These are phyloP conservation scores for Netelia virgata DNA, from an alignment of 2,888 invertebrate genomes.

Conservation along the genomic window DNA sequence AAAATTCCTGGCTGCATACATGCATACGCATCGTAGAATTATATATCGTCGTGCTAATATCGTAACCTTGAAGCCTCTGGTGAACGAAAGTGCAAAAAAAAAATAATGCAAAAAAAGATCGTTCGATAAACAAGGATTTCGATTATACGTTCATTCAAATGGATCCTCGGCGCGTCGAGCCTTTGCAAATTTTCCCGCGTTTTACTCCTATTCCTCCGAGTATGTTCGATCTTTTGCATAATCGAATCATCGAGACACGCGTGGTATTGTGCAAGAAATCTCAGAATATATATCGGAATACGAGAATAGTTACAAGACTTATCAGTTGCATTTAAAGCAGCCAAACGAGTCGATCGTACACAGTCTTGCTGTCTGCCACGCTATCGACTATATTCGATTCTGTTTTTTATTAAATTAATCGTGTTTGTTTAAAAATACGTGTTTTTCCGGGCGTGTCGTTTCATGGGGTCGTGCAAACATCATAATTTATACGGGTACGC, in stretches of 20 bases:
- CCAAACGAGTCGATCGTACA: conserved; percentile 9
- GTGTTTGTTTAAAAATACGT: conserved; percentile 14
- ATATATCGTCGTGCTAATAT: conserved; percentile 9
- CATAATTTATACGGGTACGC: not conserved
- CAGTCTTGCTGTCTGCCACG: conserved; percentile 11
- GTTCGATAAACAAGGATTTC: not conserved
- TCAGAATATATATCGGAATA: not conserved
- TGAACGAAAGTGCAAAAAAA: conserved; percentile 24
- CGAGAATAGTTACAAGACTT: conserved; percentile 5
- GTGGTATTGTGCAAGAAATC: not conserved
- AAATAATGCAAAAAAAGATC: conserved; percentile 4
- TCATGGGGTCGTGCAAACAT: not conserved
- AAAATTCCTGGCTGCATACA: not conserved
- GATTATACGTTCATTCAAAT: conserved; percentile 26
- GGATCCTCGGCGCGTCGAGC: conserved; percentile 9
- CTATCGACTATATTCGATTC: not conserved
- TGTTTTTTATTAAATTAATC: not conserved
- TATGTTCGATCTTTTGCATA: not conserved
- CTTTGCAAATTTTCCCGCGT: not conserved
- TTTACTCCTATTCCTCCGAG: not conserved
- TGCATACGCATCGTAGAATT: conserved; percentile 2
- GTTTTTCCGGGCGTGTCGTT: not conserved
- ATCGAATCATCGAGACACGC: not conserved
- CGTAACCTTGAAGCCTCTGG: conserved; percentile 16
- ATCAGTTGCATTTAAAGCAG: not conserved